Evolutionary conservation across 2,113 vertebrate species (phyloP).

Genomic region (Holacanthus passer): DNA sequence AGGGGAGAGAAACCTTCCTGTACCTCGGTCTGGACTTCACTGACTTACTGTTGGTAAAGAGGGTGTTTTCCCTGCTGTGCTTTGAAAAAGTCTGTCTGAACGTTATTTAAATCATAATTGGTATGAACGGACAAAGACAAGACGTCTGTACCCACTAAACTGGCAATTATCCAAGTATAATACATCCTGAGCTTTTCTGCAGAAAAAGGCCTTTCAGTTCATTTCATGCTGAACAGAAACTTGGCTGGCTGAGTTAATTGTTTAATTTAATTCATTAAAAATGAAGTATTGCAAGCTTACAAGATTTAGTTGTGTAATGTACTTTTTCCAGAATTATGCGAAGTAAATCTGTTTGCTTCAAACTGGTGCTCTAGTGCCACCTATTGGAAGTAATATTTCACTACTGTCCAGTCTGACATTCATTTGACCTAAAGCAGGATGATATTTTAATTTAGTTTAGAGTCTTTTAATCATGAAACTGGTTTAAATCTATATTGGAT

Average conservation of each 20-base stretch:
- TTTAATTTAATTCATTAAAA: neutral
- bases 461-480: neutral
- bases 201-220: neutral
- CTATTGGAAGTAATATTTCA: slow-evolving; percentile 22
- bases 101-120: neutral
- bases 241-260: neutral
- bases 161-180: no score
- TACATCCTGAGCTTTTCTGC: neutral
- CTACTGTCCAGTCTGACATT: neutral
- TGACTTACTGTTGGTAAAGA: neutral
- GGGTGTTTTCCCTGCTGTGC: neutral
- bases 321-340: neutral
- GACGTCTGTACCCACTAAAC: neutral
- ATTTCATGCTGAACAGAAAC: neutral
- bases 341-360: neutral
- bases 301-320: neutral
- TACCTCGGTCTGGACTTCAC: slow-evolving; percentile 3
- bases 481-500: neutral
- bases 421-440: slow-evolving; percentile 7
- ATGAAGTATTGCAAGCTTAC: neutral
- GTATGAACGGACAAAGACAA: neutral
- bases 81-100: neutral
- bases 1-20: slow-evolving; percentile 6
- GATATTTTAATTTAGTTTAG: neutral
- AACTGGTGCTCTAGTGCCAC: slow-evolving; percentile 38